Percentiles rank a stretch among this genome's conserved stretches.
These are phyloP conservation scores for Nemotelus nigrinus DNA, from an alignment of 2,888 invertebrate genomes.

Conservation along the genomic window DNA sequence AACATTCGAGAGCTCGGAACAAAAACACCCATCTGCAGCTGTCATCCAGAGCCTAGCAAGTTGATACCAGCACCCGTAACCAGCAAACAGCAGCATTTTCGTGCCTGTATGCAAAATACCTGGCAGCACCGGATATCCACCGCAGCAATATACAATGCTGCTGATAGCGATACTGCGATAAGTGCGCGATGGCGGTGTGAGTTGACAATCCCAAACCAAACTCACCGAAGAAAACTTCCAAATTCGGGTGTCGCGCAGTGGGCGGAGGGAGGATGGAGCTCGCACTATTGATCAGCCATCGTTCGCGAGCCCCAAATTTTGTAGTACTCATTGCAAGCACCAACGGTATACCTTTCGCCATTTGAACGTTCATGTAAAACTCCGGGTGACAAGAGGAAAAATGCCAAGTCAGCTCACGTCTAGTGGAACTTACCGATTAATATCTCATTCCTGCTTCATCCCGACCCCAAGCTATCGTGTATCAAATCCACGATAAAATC, in stretches of 20 bases:
- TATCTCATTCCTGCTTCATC: no score
- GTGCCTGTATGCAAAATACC: neutral
- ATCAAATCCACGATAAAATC: no score
- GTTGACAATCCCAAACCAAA: neutral
- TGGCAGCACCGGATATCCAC: slow-evolving; percentile 16
- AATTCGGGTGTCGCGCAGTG: slow-evolving; percentile 15
- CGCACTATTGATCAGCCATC: no score
- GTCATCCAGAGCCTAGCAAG: neutral
- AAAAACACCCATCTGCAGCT: neutral
- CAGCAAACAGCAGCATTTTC: neutral
- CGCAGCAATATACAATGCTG: neutral
- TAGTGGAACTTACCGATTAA: no score
- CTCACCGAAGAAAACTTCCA: slow-evolving; percentile 14
- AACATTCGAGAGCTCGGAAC: neutral
- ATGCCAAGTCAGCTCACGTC: no score
- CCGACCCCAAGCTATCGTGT: no score
- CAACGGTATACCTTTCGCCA: no score
- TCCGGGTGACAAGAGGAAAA: no score
- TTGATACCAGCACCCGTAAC: neutral
- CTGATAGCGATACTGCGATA: slow-evolving; percentile 21
- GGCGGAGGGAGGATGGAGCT: neutral
- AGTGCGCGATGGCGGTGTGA: neutral
- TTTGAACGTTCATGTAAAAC: no score
- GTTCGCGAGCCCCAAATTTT: no score
- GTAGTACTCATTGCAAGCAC: no score